Base-by-base conservation (phyloP, 2,113 vertebrate species). In the Rhadina sibilatrix region DNA sequence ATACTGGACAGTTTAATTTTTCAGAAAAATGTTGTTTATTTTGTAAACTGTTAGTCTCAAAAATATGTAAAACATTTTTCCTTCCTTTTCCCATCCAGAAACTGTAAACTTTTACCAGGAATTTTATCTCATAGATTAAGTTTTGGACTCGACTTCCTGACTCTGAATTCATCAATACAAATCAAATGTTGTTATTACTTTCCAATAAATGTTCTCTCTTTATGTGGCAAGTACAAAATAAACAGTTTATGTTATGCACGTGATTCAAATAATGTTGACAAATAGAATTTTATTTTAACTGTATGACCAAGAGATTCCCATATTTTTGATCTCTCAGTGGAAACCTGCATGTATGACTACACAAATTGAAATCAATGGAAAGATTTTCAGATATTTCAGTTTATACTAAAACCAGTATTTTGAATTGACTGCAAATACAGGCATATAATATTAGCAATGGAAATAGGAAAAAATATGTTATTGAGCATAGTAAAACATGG, bases 261-360 rank as follows among this genome's bases (percentile, higher is more conserved):
- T 77, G 23, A 66, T 44, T 84, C 6, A 84, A 57, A 71, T 52
- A 66, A 66, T 31, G 2, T 21, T 81, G 23, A 6, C 5, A 81
- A 66, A 71, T 31, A 28, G 2, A 47, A 4, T 66, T 80, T 50
- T 46, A 37, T 83, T 78, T 69, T 54, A 72, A 61, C 6, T 78
- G 5, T 56, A 15, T 0, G 0, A 53, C 7, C 19, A 57, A 50
- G 50, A 42, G 7, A 53, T 57, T 72, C 9, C 11, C 11, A 46
- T 70, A 23, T n/a, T 65, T 84, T 61, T 61, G 33, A 56, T 80
- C 27, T 71, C 20, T 71, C 37, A 57, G 2, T 31, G 37, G 11
- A 81, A 54, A 50, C 3, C 8, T 69, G 15, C 9, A 38, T 46
- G 7, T 50, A 19, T 54, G 25, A 47, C 3, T 65, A 70, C 59